Evolutionary conservation across 2,797 vertebrate genomes (phyloP).

Genomic region (Galaxias olidus): DNA sequence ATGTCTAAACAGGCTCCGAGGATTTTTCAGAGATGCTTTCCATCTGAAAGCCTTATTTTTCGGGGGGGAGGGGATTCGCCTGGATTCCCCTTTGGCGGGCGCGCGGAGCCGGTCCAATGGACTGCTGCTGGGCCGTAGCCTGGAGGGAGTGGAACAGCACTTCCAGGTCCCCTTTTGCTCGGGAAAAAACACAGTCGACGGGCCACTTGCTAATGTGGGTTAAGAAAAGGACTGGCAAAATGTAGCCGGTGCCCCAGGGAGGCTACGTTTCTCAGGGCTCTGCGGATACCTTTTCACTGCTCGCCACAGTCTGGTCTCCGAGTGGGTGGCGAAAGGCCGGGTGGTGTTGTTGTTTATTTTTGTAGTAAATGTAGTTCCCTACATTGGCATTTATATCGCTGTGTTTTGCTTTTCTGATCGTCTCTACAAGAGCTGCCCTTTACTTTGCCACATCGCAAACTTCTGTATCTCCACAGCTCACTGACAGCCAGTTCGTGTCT

Average conservation of each 20-base stretch:
- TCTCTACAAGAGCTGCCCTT: too few species aligned
- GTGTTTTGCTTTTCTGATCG: constrained; percentile 42
- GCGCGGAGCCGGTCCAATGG: constrained; percentile 1
- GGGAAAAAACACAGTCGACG: constrained; percentile 4
- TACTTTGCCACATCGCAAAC: too few species aligned
- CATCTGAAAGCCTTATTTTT: constrained; percentile 39
- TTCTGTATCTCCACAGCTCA: background rate
- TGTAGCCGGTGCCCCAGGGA: constrained; percentile 14
- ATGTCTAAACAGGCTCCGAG: constrained; percentile 35
- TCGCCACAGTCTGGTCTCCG: too few species aligned
- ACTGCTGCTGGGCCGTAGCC: constrained; percentile 2
- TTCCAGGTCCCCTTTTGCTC: background rate
- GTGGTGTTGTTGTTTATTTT: too few species aligned
- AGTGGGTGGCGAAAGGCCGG: too few species aligned
- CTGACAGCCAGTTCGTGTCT: constrained; percentile 36
- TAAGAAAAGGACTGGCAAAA: constrained; percentile 25
- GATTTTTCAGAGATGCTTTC: constrained; percentile 38
- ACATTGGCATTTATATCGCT: constrained; percentile 5
- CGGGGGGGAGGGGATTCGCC: too few species aligned
- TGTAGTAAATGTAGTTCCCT: too few species aligned
- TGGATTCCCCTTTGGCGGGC: constrained; percentile 30
- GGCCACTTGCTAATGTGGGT: constrained; percentile 10
- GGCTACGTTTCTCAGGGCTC: constrained; percentile 4
- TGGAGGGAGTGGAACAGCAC: constrained; percentile 7
- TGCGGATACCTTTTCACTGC: too few species aligned